Conservation (phyloP, 1,140 invertebrate species). For the Dufourea novaeangliae region DNA sequence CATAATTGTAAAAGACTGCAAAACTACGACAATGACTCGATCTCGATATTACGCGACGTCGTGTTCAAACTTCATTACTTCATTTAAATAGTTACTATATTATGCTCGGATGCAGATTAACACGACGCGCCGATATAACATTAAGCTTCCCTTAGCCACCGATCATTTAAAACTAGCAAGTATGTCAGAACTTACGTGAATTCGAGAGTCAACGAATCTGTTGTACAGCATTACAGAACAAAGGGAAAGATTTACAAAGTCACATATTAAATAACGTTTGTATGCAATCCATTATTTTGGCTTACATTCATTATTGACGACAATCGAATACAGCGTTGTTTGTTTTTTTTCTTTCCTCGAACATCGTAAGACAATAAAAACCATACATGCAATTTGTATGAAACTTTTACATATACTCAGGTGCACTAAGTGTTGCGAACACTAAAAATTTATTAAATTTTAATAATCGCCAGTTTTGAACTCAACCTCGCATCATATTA, state of each 20-base stretch:
- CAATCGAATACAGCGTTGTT: conserved; percentile 30
- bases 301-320: conserved; percentile 69
- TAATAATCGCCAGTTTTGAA: conserved; percentile 70
- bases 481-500: conserved; percentile 64
- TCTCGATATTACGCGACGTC: conserved; percentile 57
- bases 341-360: conserved; percentile 4
- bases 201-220: conserved; percentile 27
- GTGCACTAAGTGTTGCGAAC: conserved; percentile 49
- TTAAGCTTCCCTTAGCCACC: conserved; percentile 34
- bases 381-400: conserved; percentile 35
- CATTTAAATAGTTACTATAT: conserved; percentile 47
- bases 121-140: conserved; percentile 29
- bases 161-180: conserved; percentile 20
- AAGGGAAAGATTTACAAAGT: conserved; percentile 51
- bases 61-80: conserved; percentile 43
- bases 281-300: conserved; percentile 51
- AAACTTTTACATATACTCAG: conserved; percentile 35
- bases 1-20: conserved; percentile 68
- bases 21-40: conserved; percentile 59
- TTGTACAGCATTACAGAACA: conserved; percentile 43
- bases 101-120: conserved; percentile 39
- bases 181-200: conserved; percentile 50
- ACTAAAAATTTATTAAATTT: conserved; percentile 59
- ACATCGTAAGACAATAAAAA: conserved; percentile 47
- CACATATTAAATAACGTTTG: conserved; percentile 53